phyloP scores from a whole-genome alignment of 2,113 vertebrate species.

The Rhineura floridana region DNA sequence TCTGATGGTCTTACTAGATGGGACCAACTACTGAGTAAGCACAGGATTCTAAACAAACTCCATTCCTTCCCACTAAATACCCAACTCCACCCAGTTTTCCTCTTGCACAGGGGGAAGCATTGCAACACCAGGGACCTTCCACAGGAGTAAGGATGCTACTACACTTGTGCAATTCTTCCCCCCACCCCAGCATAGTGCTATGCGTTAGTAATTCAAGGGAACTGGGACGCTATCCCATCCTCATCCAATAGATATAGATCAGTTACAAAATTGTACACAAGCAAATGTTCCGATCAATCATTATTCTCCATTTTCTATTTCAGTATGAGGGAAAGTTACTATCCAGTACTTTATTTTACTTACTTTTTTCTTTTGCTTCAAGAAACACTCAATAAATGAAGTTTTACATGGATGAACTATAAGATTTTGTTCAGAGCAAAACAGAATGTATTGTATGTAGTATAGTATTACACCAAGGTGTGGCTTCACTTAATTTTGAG shows the following conservation, averaged over 20 bases:
- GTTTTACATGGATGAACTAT: background rate
- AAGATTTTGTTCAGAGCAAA: background rate
- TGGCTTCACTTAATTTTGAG: background rate
- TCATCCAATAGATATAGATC: background rate
- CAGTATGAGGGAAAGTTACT: background rate
- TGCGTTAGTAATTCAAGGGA: background rate
- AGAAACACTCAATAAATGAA: slow-evolving; percentile 2
- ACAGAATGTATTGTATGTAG: background rate
- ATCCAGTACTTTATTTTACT: background rate
- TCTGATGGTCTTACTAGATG: background rate
- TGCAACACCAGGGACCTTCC: background rate
- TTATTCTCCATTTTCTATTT: no score
- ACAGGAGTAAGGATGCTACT: background rate
- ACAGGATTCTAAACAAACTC: background rate
- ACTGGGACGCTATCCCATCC: no score
- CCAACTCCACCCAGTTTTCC: background rate
- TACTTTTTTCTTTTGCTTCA: background rate
- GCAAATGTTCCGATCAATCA: no score
- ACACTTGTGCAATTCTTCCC: background rate
- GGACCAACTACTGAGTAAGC: background rate
- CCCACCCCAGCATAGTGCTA: background rate
- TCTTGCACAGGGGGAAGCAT: background rate
- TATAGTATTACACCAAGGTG: no score
- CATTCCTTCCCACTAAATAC: background rate
- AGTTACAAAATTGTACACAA: background rate